A percentile compares a stretch with the other conserved stretches of the same genome.
These are phyloP conservation scores for Corbicula japonica DNA, from an alignment of 2,888 invertebrate genomes.

Conservation along the genomic window DNA sequence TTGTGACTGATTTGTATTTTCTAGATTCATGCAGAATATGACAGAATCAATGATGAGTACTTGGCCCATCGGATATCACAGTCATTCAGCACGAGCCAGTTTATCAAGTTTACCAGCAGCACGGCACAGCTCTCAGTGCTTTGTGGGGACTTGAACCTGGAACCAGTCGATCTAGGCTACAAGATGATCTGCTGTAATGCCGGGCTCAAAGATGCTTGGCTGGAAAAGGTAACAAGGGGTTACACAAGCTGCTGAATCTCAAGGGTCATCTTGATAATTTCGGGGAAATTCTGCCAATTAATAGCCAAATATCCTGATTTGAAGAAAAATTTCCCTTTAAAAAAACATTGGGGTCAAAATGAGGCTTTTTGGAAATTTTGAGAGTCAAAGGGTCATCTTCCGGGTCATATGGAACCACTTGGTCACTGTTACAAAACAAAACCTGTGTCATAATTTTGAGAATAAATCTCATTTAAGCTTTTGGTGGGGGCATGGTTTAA, in stretches of 20 bases:
- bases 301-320: background rate
- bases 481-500: too few species aligned
- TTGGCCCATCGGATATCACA: constrained; percentile 96
- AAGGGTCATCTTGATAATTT: background rate
- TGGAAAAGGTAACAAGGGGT: constrained; percentile 76
- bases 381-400: background rate
- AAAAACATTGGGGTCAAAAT: background rate
- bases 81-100: constrained; percentile 97
- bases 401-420: background rate
- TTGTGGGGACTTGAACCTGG: constrained; percentile 98
- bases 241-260: background rate
- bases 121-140: constrained; percentile 93
- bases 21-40: constrained; percentile 98
- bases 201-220: constrained; percentile 83
- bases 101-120: constrained; percentile 94
- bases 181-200: constrained; percentile 87
- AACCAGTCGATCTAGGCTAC: constrained; percentile 91
- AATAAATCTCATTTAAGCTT: too few species aligned
- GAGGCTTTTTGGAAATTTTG: background rate
- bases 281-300: background rate
- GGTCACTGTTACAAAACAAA: background rate
- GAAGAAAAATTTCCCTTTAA: background rate
- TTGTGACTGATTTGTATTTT: constrained; percentile 19
- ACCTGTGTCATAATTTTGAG: too few species aligned
- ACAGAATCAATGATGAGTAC: constrained; percentile 93